Evolutionary conservation across 2,888 invertebrate genomes (phyloP).

Genomic region (Aleiodes testaceus): DNA sequence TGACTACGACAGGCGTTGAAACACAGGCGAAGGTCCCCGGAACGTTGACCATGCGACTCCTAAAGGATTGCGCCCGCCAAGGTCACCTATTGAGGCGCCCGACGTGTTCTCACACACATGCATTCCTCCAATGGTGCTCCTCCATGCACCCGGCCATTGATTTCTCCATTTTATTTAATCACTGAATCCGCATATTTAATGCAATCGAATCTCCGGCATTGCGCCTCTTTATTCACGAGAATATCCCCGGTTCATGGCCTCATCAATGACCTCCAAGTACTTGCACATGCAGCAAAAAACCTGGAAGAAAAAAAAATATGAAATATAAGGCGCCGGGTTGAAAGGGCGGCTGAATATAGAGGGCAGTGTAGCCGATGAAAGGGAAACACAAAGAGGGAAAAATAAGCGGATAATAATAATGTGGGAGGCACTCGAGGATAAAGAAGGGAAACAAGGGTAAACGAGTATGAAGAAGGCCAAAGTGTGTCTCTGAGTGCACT

Average conservation of each 20-base stretch:
- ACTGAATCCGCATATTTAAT: neutral
- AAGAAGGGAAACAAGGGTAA: conserved; percentile 7
- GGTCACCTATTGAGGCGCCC: conserved; percentile 60
- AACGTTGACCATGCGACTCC: conserved; percentile 70
- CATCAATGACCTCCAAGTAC: neutral
- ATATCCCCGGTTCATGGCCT: conserved; percentile 49
- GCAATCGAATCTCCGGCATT: no score
- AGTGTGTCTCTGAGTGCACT: conserved; percentile 22
- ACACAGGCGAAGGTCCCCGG: conserved; percentile 64
- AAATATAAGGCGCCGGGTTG: conserved; percentile 39
- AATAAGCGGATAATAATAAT: conserved; percentile 23
- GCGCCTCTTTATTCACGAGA: no score
- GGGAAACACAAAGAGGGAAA: conserved; percentile 33
- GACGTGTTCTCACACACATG: conserved; percentile 39
- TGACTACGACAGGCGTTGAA: conserved; percentile 55
- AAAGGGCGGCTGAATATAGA: conserved; percentile 21
- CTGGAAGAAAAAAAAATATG: neutral
- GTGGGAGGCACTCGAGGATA: neutral
- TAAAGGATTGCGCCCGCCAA: conserved; percentile 64
- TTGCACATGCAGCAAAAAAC: conserved; percentile 7
- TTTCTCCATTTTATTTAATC: neutral
- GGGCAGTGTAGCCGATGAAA: conserved; percentile 35
- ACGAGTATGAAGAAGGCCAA: conserved; percentile 25
- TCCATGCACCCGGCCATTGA: neutral
- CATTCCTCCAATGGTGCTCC: neutral